phyloP scores from a whole-genome alignment of 2,113 vertebrate genomes.

The Diglossa brunneiventris region DNA sequence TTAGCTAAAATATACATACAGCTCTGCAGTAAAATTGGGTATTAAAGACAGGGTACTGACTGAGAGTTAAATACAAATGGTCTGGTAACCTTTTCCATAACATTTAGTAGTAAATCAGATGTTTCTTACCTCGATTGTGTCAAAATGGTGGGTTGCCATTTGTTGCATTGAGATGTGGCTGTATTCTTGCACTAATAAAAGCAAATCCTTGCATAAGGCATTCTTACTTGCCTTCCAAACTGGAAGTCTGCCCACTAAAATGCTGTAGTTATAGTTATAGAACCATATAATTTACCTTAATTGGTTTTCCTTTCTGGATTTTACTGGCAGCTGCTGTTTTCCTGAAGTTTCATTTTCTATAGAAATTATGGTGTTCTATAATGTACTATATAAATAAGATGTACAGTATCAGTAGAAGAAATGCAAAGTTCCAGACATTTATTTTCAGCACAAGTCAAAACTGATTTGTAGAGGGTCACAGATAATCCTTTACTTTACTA shows the following conservation, averaged over 20 bases:
- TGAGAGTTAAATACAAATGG: background rate
- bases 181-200: background rate
- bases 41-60: background rate
- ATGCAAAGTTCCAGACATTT: background rate
- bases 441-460: background rate
- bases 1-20: background rate
- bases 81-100: background rate
- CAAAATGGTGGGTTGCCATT: background rate
- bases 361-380: background rate
- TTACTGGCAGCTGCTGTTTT: background rate
- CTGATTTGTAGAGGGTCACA: background rate
- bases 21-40: background rate
- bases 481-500: background rate
- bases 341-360: background rate
- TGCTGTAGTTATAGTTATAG: background rate
- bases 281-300: background rate
- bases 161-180: background rate
- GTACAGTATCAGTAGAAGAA: background rate
- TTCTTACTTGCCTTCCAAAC: background rate
- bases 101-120: background rate
- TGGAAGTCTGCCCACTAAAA: background rate
- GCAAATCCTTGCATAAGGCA: background rate
- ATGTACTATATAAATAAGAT: background rate
- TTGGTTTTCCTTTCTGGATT: constrained; percentile 14
- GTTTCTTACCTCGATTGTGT: background rate